These are phyloP conservation scores for Platypus cylindrus DNA, from an alignment of 2,888 invertebrate species.

Conservation along the genomic window DNA sequence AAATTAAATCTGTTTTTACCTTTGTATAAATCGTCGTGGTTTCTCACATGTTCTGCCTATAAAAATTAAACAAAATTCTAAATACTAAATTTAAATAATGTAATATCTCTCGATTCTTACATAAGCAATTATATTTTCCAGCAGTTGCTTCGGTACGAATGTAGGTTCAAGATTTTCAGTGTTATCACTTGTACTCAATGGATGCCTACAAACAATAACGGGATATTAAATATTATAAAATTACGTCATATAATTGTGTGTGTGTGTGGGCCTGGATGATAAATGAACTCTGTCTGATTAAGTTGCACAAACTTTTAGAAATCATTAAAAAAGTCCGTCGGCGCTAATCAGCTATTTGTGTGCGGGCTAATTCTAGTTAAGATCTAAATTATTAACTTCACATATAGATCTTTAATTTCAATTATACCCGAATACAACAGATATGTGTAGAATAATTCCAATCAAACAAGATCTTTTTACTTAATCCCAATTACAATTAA, in stretches of 20 bases:
- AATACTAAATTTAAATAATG: no score
- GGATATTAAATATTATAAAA: no score
- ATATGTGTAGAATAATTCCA: no score
- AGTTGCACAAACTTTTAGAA: conserved; percentile 13
- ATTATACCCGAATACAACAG: no score
- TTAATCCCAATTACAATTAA: no score
- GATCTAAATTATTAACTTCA: conserved; percentile 5
- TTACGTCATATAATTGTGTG: neutral
- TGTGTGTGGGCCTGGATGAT: no score
- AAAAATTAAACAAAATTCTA: conserved; percentile 13
- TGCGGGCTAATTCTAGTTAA: conserved; percentile 1
- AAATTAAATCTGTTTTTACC: conserved; percentile 17
- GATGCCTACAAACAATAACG: no score
- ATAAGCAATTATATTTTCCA: conserved; percentile 22
- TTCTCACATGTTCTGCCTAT: conserved; percentile 26
- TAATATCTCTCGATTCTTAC: conserved; percentile 21
- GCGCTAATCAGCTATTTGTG: conserved; percentile 10
- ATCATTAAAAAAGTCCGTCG: conserved; percentile 11
- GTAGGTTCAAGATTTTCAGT: conserved; percentile 15
- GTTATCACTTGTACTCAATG: no score
- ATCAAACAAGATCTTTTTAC: no score
- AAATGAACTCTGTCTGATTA: conserved; percentile 9
- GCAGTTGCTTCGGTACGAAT: conserved; percentile 19
- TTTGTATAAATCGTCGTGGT: conserved; percentile 23
- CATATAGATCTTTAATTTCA: conserved; percentile 2